Evolutionary conservation across 1,140 invertebrate species (phyloP), one percentile per base, ranked within the genome.

Genomic region (Dufourea novaeangliae): DNA sequence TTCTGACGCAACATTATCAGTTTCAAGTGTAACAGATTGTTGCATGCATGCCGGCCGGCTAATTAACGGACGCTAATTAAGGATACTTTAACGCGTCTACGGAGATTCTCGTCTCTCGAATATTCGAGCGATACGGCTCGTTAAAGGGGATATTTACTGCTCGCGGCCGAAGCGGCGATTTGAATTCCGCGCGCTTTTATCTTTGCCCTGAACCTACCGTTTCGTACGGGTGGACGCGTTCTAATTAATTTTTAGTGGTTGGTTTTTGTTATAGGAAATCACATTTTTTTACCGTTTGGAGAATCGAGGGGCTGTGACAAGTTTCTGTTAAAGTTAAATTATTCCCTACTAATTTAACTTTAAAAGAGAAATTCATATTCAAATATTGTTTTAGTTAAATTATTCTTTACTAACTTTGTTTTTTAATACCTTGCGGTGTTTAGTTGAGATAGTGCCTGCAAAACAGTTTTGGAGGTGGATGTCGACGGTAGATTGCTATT

Each of bases 1-100:
- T 14, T 41, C 12, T 11, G 52, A 59, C 52, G 67, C 10, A 71
- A 68, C 17, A 20, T 27, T 22, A 27, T 54, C 17, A 11, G 39
- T 37, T 4, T 22, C 12, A 12, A 61, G 27, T 27, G n/a, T 32
- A 54, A 37, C 44, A 29, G 68, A 61, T 46, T 8, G 68, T 41
- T 59, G 27, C 68, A 54, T 44, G 37, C 27, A 14, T n/a, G 27
- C 22, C 27, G 12, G 29, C 37, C 14, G 27, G 69, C 17, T 46
- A 71, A 71, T 71, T 71, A 71, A 39, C 37, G 25, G 12, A 61
- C 12, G 37, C 54, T 71, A 71, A 71, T 71, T 71, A 71, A 44
- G 6, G 25, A 61, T 46, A 34, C 37, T 32, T 61, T 44, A 70
- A 70, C 54, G 25, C 20, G 27, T 44, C 8, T 32, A 20, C 20